These are phyloP conservation scores for Ophthalmolycus amberensis DNA, from an alignment of 2,113 vertebrate species.

Conservation along the genomic window DNA sequence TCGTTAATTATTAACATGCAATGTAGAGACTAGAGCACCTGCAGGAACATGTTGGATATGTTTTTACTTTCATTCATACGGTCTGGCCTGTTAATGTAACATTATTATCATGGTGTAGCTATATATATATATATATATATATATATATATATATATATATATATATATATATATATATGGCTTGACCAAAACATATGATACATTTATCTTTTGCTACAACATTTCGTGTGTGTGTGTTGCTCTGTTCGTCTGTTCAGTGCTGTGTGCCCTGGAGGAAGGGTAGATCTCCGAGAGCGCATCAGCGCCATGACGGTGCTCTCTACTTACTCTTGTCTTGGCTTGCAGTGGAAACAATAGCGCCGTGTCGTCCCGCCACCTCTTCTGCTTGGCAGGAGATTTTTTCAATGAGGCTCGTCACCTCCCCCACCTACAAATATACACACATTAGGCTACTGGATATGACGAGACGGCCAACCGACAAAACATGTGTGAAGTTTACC, in stretches of 20 bases:
- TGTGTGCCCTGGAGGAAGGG: not conserved
- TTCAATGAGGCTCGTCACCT: conserved; percentile 86
- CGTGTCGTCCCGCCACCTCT: conserved; percentile 90
- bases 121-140: no score
- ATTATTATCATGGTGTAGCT: not conserved
- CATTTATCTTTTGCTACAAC: not conserved
- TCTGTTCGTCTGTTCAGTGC: conserved; percentile 14
- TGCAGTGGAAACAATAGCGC: conserved; percentile 88
- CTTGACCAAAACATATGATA: not conserved
- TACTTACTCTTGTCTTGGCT: conserved; percentile 90
- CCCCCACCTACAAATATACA: conserved; percentile 84
- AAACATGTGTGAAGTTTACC: conserved; percentile 74
- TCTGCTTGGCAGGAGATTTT: conserved; percentile 87
- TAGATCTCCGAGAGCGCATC: not conserved
- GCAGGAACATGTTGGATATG: not conserved
- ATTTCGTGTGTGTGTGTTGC: not conserved
- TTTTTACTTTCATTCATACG: not conserved
- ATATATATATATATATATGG: no score
- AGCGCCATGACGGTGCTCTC: not conserved
- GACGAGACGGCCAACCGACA: not conserved
- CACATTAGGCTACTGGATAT: not conserved
- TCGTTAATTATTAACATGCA: not conserved
- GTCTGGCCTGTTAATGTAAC: not conserved
- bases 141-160: no score
- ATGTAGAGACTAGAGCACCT: not conserved